Percentiles rank a stretch among this genome's conserved stretches.
phyloP scores from a whole-genome alignment of 2,113 vertebrate genomes.

The Todiramphus chloris region DNA sequence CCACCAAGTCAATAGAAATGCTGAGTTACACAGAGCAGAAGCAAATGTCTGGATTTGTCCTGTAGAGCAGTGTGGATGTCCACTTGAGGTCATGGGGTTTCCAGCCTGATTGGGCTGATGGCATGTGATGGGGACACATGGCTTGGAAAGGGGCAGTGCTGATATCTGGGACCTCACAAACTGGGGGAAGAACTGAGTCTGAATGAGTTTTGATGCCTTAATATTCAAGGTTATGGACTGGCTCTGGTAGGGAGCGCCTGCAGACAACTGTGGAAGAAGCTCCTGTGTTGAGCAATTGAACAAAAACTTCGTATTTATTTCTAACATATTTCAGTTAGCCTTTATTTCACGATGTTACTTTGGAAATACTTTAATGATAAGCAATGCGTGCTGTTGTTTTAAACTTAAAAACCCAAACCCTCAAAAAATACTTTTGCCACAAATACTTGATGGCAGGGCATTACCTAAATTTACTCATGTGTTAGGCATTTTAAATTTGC shows the following conservation, averaged over 20 bases:
- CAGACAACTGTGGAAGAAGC: not conserved
- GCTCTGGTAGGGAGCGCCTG: not conserved
- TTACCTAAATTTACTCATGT: not conserved
- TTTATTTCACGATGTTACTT: not conserved
- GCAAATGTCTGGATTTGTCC: not conserved
- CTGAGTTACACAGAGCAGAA: not conserved
- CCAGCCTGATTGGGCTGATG: not conserved
- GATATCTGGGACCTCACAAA: not conserved
- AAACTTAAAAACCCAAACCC: not conserved
- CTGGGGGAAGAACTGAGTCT: not conserved
- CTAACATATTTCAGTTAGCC: not conserved
- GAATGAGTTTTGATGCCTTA: not conserved
- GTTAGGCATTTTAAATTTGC: not conserved
- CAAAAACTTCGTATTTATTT: not conserved
- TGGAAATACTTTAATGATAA: not conserved
- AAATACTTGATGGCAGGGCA: not conserved
- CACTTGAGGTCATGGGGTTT: not conserved
- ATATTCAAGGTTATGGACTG: not conserved
- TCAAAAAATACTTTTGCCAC: not conserved
- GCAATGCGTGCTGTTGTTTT: not conserved
- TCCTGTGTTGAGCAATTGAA: not conserved
- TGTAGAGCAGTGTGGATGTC: not conserved
- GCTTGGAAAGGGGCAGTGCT: not conserved
- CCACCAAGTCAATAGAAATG: not conserved
- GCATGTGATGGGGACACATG: accelerated